Evolutionary conservation across 2,113 vertebrate species (phyloP).

Genomic region (Leiothrix lutea): DNA sequence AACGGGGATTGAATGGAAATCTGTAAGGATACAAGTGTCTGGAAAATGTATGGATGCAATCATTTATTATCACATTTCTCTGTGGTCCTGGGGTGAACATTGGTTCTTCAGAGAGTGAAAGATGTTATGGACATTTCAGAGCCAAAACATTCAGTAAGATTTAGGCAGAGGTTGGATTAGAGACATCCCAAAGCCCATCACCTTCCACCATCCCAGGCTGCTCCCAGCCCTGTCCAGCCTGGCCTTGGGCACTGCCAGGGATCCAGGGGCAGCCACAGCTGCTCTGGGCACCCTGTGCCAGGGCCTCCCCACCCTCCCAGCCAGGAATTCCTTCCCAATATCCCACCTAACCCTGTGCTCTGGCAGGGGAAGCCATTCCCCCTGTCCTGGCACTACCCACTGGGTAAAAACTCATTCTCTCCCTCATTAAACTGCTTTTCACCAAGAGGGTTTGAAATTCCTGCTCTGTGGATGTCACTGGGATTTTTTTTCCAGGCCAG

Average conservation of each 20-base stretch:
- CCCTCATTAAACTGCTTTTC: not conserved
- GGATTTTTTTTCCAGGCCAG: not conserved
- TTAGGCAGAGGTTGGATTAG: not conserved
- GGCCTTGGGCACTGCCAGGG: not conserved
- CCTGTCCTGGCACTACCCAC: too few relatives aligned
- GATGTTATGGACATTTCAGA: not conserved
- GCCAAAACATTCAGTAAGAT: not conserved
- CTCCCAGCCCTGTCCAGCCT: fast-evolving
- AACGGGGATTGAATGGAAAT: not conserved
- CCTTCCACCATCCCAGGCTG: fast-evolving
- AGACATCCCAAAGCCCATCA: not conserved
- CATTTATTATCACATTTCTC: not conserved
- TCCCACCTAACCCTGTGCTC: fast-evolving
- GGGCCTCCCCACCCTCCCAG: fast-evolving
- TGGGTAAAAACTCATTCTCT: fast-evolving
- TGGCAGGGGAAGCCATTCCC: not conserved
- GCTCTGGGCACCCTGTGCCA: not conserved
- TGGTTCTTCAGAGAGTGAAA: not conserved
- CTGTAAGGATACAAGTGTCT: not conserved
- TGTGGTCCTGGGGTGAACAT: not conserved
- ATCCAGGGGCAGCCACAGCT: not conserved
- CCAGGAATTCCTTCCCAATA: not conserved
- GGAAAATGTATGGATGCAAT: fast-evolving
- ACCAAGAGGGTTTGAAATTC: not conserved
- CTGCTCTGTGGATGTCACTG: not conserved